Evolutionary conservation across 2,888 invertebrate genomes (phyloP).

Genomic region (Unio delphinus): DNA sequence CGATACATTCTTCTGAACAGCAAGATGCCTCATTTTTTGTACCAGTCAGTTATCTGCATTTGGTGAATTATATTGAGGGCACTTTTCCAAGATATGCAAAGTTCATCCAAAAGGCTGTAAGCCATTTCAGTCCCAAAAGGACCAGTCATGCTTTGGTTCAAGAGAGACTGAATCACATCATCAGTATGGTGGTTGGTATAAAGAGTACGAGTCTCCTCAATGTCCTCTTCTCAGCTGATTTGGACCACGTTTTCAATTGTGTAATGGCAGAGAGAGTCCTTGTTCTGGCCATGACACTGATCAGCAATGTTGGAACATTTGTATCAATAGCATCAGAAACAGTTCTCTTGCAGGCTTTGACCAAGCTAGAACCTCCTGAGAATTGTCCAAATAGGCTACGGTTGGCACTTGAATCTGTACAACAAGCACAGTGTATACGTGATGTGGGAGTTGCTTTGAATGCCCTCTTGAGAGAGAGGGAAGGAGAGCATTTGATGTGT

Average conservation of each 20-base stretch:
- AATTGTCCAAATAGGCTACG: slow-evolving; percentile 28
- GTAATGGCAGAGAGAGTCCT: slow-evolving; percentile 46
- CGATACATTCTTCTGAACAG: slow-evolving; percentile 11
- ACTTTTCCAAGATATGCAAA: slow-evolving; percentile 20
- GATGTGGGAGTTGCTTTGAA: too few relatives aligned
- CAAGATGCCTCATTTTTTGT: slow-evolving; percentile 27
- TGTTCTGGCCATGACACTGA: slow-evolving; percentile 34
- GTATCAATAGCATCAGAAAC: slow-evolving; percentile 26
- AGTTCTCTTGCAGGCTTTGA: slow-evolving; percentile 23
- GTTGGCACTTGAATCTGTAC: slow-evolving; percentile 11
- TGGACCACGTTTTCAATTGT: slow-evolving; percentile 6
- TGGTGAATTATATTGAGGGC: slow-evolving; percentile 34
- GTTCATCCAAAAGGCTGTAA: slow-evolving; percentile 20
- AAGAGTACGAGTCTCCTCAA: slow-evolving; percentile 21
- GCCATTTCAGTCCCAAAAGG: slow-evolving; percentile 13
- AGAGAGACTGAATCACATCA: slow-evolving; percentile 24
- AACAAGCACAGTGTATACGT: too few relatives aligned
- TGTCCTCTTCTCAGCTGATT: slow-evolving; percentile 11
- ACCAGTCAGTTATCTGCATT: slow-evolving; percentile 35
- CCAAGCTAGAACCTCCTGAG: slow-evolving; percentile 16
- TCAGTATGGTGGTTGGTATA: slow-evolving; percentile 23
- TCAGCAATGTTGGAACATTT: slow-evolving; percentile 43
- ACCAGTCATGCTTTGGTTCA: slow-evolving; percentile 5
- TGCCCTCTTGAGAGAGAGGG: too few relatives aligned
- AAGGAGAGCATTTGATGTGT: too few relatives aligned